Evolutionary conservation across 1,140 invertebrate genomes (phyloP).

Genomic region (Palaemon carinicauda): DNA sequence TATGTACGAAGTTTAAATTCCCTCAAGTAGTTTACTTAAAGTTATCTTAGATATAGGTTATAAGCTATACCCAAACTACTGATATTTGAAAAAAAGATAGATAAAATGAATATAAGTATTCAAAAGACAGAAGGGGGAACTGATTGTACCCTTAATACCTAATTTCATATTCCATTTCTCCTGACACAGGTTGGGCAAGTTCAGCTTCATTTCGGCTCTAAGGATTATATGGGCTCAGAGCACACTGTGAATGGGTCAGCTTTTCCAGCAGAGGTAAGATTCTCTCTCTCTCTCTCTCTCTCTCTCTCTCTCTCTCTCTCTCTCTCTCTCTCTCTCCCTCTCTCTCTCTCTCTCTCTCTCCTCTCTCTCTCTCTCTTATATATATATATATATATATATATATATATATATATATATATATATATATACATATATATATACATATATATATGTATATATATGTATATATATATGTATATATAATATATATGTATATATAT

Average conservation of each 20-base stretch:
- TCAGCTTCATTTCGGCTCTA: conserved; percentile 91
- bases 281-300: background rate
- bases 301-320: background rate
- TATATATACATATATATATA: no score
- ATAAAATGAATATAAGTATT: no score
- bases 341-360: conserved; percentile 8
- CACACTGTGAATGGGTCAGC: conserved; percentile 91
- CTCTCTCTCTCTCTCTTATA: no score
- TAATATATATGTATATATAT: no score
- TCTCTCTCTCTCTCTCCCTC: background rate
- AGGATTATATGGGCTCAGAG: conserved; percentile 75
- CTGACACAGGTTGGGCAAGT: conserved; percentile 85
- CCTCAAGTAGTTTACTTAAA: background rate
- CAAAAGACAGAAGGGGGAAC: no score
- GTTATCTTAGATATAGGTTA: background rate
- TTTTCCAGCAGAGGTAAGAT: conserved; percentile 91
- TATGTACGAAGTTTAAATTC: background rate
- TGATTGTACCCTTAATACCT: no score
- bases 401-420: no score
- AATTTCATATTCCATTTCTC: background rate
- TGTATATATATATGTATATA: no score
- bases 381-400: no score
- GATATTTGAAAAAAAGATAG: background rate
- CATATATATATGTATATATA: no score
- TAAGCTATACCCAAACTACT: background rate